Percentiles rank a stretch among this genome's conserved stretches.
Conservation (phyloP, 2,797 vertebrate genomes). For the Ctenochaetus hawaiiensis region DNA sequence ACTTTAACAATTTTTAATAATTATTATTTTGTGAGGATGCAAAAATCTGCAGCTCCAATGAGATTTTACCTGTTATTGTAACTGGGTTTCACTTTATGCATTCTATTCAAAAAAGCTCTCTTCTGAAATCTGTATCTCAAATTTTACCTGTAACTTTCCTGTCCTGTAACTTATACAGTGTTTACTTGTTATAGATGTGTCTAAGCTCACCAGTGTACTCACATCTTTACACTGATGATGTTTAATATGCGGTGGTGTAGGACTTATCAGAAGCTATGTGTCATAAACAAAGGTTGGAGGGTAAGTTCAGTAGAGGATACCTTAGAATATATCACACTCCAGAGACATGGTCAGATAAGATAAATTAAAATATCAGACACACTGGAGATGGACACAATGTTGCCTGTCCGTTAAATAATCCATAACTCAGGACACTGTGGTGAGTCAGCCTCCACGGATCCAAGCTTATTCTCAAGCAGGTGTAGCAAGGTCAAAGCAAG, state of each 20-base stretch:
- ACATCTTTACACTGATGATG: background rate
- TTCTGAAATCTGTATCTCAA: too few relatives aligned
- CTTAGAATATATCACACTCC: background rate
- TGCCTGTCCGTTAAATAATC: conserved; percentile 18
- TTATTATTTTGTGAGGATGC: background rate
- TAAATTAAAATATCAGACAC: background rate
- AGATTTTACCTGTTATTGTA: too few relatives aligned
- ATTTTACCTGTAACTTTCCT: background rate
- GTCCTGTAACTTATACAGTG: too few relatives aligned
- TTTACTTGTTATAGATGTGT: background rate
- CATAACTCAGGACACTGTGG: conserved; percentile 4
- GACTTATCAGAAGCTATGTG: background rate
- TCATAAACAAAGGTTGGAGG: background rate
- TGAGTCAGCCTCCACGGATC: background rate
- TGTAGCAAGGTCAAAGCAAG: background rate
- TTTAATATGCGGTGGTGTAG: background rate
- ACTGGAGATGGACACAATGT: background rate
- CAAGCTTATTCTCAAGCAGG: conserved; percentile 3
- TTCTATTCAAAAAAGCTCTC: too few relatives aligned
- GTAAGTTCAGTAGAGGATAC: background rate
- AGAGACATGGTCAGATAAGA: background rate
- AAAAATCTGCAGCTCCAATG: background rate
- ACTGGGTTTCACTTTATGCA: too few relatives aligned
- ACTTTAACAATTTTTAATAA: too few relatives aligned
- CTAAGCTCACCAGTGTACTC: background rate